Percentiles rank a stretch among this genome's conserved stretches.
Evolutionary conservation across 2,797 vertebrate species (phyloP).

Genomic region (Gallinago stenura): DNA sequence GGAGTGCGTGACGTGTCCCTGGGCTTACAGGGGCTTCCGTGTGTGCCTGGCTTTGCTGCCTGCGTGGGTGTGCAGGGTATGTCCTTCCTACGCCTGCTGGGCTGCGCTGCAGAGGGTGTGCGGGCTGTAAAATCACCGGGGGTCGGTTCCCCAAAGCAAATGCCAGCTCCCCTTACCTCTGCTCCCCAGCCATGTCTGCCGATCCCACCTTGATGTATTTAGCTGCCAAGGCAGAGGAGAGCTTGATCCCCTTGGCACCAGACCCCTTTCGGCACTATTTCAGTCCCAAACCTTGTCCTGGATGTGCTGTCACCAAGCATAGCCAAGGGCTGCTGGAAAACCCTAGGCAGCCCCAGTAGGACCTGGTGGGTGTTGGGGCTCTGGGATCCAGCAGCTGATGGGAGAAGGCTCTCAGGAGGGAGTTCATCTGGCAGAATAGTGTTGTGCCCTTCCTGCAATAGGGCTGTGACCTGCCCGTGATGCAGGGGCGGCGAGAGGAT

Average conservation of each 20-base stretch:
- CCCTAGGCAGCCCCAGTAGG: accelerated
- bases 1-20: accelerated
- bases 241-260: background rate
- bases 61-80: background rate
- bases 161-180: background rate
- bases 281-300: background rate
- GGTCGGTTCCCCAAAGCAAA: background rate
- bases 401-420: accelerated
- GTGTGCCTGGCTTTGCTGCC: accelerated
- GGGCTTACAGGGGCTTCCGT: background rate
- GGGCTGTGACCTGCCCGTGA: background rate
- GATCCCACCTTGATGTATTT: accelerated
- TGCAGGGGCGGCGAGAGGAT: accelerated
- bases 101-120: background rate
- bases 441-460: background rate
- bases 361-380: background rate
- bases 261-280: accelerated
- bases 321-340: background rate
- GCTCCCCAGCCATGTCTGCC: accelerated
- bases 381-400: background rate
- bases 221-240: background rate
- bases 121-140: accelerated
- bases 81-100: background rate
- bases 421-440: background rate
- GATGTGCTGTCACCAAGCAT: background rate